Base-by-base conservation (phyloP, 2,888 invertebrate species). In the Caradrina clavipalpis region DNA sequence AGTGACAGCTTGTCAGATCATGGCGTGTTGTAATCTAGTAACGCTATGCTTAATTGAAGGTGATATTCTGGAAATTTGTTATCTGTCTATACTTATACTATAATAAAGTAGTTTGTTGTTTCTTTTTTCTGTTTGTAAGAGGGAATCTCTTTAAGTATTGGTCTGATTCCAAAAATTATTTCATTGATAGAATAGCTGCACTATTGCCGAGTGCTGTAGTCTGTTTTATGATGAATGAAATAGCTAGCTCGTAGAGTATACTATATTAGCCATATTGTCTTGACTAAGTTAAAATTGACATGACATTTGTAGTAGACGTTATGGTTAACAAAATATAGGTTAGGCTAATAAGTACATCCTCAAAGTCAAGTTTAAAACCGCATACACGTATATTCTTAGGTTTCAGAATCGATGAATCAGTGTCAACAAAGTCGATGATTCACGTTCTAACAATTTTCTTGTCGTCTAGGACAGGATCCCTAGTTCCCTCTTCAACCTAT, bases 1-100 rank as follows among this genome's bases (percentile, higher is more conserved):
- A 73, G 56, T 73, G 74, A 73, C 74, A 47, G 63, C 42, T 73
- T 68, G 54, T 60, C 63, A 54, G 73, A 13, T 54, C 31, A 26
- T 61, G 10, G 50, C 22, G 6, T 47, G 10, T 13, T 13, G 22
- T 49, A 55, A 19, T 50, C 35, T 56, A 1, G 45, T 11, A 39
- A 67, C 22, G 11, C 42, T 15, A 56, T 39, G 42, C 31, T 35
- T 50, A 15, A 17, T 45, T 31, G 19, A n/a, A 31, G 10, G 21
- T 26, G 13, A 50, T 17, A n/a, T 31, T 54, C 21, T 65, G n/a
- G 13, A 47, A 15, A 47, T 19, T 35, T 45, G 45, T 17, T 45
- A 45, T 45, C 13, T 39, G 13, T 39, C 39, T 39, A 39, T 39
- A 4, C 13, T 4, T 13, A 39, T 39, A 35, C 10, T 35, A 35